Base-by-base conservation (phyloP, 2,888 invertebrate species). In the Crossocerus cetratus region DNA sequence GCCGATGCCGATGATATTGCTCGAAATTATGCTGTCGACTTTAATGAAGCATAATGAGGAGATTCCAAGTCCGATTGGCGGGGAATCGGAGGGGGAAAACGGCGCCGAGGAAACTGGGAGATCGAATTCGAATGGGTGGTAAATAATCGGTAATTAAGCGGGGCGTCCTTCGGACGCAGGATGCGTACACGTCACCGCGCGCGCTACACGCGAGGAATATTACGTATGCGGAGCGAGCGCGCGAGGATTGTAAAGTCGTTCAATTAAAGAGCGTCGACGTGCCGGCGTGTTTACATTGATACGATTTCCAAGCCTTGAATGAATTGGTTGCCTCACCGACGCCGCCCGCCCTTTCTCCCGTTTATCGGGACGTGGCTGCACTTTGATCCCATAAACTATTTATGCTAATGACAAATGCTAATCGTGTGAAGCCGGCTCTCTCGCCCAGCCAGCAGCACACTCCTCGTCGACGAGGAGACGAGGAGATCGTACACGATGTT, bases 401-500 rank as follows among this genome's bases (percentile, higher is more conserved):
- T 84, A 80, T 77, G 82, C 80, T 78, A 78, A 84, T 80, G 80
- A 65, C 64, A 76, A 32, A 74, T 74, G 81, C 76, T 81, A 77
- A 82, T 83, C 83, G 76, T 68, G 69, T 72, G 74, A 77, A 78
- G 77, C 78, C 75, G 59, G 56, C 66, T 60, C 66, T 60, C 67
- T 32, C 32, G 32, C 32, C 32, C 32, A 32, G 65, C 42, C 67
- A 55, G 77, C 70, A 77, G 54, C 69, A 63, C n/a, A n/a, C n/a
- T 82, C 69, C 67, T 82, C 67, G 69, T 57, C 64, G 69, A 22
- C 58, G 67, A 49, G 61, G 67, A n/a, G n/a, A 32, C 76, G 71
- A 55, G 59, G 55, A 65, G 65, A 65, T 67, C 76, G 70, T 53
- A 43, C 32, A 32, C 32, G 32, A 32, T 32, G 32, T 32, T 32